Evolutionary conservation across 2,113 vertebrate species (phyloP).

Genomic region (Prunella fulvescens): DNA sequence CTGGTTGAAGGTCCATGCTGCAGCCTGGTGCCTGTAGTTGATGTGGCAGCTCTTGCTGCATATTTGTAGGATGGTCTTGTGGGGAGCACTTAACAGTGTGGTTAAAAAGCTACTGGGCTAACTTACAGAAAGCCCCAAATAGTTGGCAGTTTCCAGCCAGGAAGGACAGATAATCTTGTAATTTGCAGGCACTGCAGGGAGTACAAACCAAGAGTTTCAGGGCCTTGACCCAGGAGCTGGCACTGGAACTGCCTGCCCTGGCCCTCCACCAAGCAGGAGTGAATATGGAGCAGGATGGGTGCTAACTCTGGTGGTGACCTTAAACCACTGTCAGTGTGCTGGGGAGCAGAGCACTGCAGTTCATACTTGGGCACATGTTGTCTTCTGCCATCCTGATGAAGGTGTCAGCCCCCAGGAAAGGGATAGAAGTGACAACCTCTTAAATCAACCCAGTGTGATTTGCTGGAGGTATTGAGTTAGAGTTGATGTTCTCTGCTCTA

Average conservation of each 20-base stretch:
- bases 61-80: not conserved
- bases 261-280: not conserved
- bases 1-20: not conserved
- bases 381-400: not conserved
- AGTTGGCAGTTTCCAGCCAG: not conserved
- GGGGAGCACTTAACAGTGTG: not conserved
- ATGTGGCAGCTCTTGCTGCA: not conserved
- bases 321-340: not conserved
- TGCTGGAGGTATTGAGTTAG: not conserved
- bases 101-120: not conserved
- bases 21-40: not conserved
- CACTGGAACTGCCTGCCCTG: not conserved
- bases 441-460: conserved; percentile 1
- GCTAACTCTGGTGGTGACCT: not conserved
- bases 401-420: not conserved
- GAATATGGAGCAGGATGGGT: not conserved
- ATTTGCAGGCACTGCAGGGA: not conserved
- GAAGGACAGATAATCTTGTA: not conserved
- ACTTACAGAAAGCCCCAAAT: not conserved
- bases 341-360: not conserved
- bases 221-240: not conserved
- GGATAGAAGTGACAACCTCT: not conserved
- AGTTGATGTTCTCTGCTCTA: not conserved
- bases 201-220: not conserved
- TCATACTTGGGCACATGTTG: not conserved